Conservation (phyloP, 2,113 vertebrate genomes). For the Coregonus clupeaformis region DNA sequence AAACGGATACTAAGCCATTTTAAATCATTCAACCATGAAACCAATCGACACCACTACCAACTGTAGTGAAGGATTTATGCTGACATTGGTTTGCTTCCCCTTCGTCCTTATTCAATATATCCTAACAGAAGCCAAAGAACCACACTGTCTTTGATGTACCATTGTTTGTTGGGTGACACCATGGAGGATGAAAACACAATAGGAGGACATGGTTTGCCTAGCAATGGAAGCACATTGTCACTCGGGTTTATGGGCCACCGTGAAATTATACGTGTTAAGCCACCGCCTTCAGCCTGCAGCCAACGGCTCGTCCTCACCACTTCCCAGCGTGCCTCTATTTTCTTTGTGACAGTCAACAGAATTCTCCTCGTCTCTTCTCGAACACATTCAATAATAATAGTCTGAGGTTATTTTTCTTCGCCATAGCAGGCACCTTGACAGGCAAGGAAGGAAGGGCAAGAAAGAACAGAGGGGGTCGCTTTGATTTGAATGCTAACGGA, state of each 20-base stretch:
- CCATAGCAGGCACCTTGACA: conserved; percentile 33
- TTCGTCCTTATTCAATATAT: neutral
- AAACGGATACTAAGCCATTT: too few species aligned
- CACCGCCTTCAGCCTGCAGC: conserved; percentile 3
- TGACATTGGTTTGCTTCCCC: neutral
- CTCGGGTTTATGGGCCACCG: neutral
- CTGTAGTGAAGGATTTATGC: too few species aligned
- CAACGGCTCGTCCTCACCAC: neutral
- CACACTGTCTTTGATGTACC: neutral
- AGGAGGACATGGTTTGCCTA: neutral
- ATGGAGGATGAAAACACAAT: neutral
- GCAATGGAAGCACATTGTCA: conserved; percentile 19
- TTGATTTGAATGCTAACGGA: conserved; percentile 65
- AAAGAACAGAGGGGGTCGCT: neutral
- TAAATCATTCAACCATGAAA: too few species aligned
- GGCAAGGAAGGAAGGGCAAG: conserved; percentile 12
- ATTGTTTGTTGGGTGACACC: neutral
- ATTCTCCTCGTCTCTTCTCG: conserved; percentile 40
- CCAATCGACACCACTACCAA: too few species aligned
- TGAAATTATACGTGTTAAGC: neutral
- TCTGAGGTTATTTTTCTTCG: neutral
- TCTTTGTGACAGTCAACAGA: conserved; percentile 54
- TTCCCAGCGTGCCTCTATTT: conserved; percentile 29
- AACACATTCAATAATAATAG: conserved; percentile 60
- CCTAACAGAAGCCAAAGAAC: neutral